Evolutionary conservation across 2,113 vertebrate genomes (phyloP).

Genomic region (Picathartes gymnocephalus): DNA sequence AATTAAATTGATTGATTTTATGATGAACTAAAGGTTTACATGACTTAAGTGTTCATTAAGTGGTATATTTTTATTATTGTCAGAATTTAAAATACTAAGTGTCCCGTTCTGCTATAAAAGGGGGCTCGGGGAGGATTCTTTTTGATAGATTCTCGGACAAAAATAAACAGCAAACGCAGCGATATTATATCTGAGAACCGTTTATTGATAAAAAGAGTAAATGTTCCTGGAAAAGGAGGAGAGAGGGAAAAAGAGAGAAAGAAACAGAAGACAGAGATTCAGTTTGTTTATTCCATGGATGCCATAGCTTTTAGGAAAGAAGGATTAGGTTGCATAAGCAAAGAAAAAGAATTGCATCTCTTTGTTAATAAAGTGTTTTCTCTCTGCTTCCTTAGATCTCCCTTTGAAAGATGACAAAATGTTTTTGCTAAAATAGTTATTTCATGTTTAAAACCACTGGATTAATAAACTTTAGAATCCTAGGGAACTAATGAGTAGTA

Average conservation of each 20-base stretch:
- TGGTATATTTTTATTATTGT: neutral
- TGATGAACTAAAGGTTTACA: neutral
- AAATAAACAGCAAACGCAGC: too few relatives aligned
- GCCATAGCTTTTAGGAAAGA: neutral
- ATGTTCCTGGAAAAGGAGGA: too few relatives aligned
- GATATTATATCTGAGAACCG: too few relatives aligned
- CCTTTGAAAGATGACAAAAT: neutral
- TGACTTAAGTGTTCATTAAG: neutral
- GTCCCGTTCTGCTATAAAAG: too few relatives aligned
- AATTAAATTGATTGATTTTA: neutral
- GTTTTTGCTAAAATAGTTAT: neutral
- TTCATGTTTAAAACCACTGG: neutral
- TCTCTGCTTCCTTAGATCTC: neutral
- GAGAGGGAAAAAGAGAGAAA: too few relatives aligned
- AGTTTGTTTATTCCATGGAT: neutral
- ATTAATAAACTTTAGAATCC: neutral
- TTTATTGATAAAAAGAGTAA: too few relatives aligned
- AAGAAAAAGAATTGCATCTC: neutral
- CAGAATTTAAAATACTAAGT: neutral
- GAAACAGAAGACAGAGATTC: neutral
- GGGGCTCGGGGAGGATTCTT: too few relatives aligned
- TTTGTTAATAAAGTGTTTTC: neutral
- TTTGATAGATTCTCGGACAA: too few relatives aligned
- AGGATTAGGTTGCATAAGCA: neutral
- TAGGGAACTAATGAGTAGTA: neutral